Conservation (phyloP, 2,797 vertebrate genomes). For the Gymnocypris eckloni region DNA sequence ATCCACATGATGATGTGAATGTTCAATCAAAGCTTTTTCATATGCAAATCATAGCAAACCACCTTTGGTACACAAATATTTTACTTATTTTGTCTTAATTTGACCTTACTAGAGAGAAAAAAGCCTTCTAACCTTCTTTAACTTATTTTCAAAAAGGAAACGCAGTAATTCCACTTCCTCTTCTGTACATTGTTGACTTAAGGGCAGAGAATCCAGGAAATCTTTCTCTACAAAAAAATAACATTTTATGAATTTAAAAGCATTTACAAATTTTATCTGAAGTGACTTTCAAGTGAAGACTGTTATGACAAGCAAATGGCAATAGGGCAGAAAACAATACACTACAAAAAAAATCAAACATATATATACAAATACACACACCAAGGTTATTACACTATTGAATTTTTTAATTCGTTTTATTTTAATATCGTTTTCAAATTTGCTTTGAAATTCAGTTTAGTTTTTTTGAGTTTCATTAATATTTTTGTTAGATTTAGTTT, state of each 20-base stretch:
- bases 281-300: neutral
- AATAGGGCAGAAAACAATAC: neutral
- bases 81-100: neutral
- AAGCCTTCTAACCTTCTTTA: conserved; percentile 89
- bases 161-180: conserved; percentile 93
- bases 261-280: neutral
- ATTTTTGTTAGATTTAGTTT: too few relatives aligned
- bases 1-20: neutral
- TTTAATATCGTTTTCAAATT: too few relatives aligned
- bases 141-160: conserved; percentile 97
- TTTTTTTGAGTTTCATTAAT: too few relatives aligned
- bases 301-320: neutral
- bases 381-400: too few relatives aligned
- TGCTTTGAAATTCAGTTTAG: too few relatives aligned
- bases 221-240: conserved; percentile 76
- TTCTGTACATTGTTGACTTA: conserved; percentile 90
- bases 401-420: too few relatives aligned
- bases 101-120: neutral
- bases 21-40: neutral
- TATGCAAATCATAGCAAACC: neutral
- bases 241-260: conserved; percentile 12
- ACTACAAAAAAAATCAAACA: too few relatives aligned
- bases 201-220: conserved; percentile 79
- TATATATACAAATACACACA: too few relatives aligned
- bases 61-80: neutral